phyloP scores from a whole-genome alignment of 2,888 invertebrate genomes.

The Epistrophe eligans region DNA sequence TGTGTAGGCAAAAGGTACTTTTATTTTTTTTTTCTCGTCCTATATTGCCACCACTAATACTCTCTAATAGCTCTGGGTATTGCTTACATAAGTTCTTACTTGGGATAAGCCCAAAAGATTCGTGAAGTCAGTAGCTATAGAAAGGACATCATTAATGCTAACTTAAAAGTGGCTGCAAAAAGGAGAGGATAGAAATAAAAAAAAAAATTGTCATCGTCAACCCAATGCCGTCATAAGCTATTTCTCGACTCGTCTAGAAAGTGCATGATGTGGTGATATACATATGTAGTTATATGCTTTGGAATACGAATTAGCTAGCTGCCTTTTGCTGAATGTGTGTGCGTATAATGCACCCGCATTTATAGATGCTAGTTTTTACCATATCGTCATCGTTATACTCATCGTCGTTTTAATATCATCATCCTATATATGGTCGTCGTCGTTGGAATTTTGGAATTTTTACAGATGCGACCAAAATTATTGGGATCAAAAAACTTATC shows the following conservation, averaged over 20 bases:
- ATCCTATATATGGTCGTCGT: background rate
- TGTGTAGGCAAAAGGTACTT: too few species aligned
- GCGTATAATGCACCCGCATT: background rate
- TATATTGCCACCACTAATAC: constrained; percentile 1
- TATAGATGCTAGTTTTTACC: constrained; percentile 46
- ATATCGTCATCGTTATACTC: constrained; percentile 18
- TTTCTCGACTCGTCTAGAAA: constrained; percentile 23
- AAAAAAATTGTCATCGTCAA: constrained; percentile 10
- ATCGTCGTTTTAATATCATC: constrained; percentile 26
- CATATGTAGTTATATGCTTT: constrained; percentile 15
- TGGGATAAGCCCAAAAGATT: constrained; percentile 41
- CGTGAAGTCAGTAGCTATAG: constrained; percentile 12
- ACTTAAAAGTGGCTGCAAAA: constrained; percentile 45
- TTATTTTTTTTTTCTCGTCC: background rate
- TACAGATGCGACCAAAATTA: background rate
- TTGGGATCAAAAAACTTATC: background rate
- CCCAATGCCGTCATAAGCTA: background rate
- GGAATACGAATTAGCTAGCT: constrained; percentile 60
- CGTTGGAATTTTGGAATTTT: constrained; percentile 14
- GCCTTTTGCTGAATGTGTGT: constrained; percentile 12
- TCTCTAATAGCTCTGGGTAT: background rate
- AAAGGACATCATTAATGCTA: constrained; percentile 67
- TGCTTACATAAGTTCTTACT: constrained; percentile 69
- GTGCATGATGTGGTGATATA: constrained; percentile 50
- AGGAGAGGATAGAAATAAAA: background rate